Base-by-base conservation (phyloP, 1,140 invertebrate species). In the Arctopsyche grandis region DNA sequence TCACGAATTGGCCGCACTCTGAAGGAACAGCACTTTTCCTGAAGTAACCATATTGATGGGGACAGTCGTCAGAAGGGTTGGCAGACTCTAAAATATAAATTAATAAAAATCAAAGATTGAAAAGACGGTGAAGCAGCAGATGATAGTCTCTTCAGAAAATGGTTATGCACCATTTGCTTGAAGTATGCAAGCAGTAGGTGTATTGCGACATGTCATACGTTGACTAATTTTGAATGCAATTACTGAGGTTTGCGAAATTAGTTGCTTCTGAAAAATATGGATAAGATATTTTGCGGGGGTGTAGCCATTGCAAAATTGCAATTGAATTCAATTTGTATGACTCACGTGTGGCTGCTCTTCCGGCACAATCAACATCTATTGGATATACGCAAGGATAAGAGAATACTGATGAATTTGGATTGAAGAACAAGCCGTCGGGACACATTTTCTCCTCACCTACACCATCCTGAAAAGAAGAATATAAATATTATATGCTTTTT, bases 1-100 rank as follows among this genome's bases (percentile, higher is more conserved):
- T 96, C 86, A 93, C 93, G 85, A 96, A 98, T 81, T 93, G 89
- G 10, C 95, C 94, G 84, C 96, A 97, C 83, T 95, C 91, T 0
- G 87, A 84, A 5, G 88, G 83, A 83, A 95, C 93, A 4, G 84
- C 85, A 0, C 93, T 92, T 69, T 94, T 85, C 81, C 92, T 91
- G 87, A 93, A 97, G 83, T 96, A 93, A 0, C 95, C 96, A 83
- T 93, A 97, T 83, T 95, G 93, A 84, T 95, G 93, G 0, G 95
- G 95, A 84, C 96, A 97, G 5, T 94, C 91, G 0, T 91, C 91
- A 0, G 93, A 94, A 0, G 94, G 89, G 81, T 93, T 90, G 5
- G 87, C 80, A 9, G 86, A 84, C 81, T 89, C 87, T 87, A 83
- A 0, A 83, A 79, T 29, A 4, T 66, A 7, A 22, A 66, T 60